Percentiles rank a stretch among this genome's conserved stretches.
phyloP scores from a whole-genome alignment of 2,888 invertebrate species.

The Zhengitettix transpicula region DNA sequence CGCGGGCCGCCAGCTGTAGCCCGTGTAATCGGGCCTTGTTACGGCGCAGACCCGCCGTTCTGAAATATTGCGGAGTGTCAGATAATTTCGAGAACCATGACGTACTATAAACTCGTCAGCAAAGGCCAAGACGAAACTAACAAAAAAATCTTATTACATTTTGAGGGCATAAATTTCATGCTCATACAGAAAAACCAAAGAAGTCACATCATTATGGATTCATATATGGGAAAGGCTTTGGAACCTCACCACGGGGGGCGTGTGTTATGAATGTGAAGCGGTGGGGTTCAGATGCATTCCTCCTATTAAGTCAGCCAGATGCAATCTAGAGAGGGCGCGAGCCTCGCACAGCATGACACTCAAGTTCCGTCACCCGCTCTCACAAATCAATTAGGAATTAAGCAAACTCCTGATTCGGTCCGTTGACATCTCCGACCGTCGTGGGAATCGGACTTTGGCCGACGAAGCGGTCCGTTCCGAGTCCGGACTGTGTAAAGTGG shows the following conservation, averaged over 20 bases:
- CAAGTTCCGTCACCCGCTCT: no score
- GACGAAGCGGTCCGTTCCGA: no score
- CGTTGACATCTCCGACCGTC: no score
- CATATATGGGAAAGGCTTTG: slow-evolving; percentile 8
- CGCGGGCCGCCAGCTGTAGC: no score
- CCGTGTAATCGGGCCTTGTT: neutral
- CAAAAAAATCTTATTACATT: slow-evolving; percentile 9
- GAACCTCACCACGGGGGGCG: slow-evolving; percentile 6
- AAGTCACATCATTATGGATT: slow-evolving; percentile 11
- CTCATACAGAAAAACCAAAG: slow-evolving; percentile 11
- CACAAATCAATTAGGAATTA: no score
- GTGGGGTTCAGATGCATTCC: neutral
- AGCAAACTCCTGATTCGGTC: no score
- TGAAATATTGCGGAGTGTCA: slow-evolving; percentile 1
- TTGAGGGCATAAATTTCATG: slow-evolving; percentile 10
- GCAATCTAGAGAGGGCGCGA: neutral
- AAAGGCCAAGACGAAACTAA: neutral
- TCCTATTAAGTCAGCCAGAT: neutral
- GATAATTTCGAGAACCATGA: slow-evolving; percentile 1
- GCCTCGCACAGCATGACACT: neutral
- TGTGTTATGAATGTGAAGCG: slow-evolving; percentile 9
- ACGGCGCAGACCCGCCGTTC: neutral
- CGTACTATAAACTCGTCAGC: slow-evolving; percentile 7
- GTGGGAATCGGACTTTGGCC: no score
- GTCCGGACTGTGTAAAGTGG: no score